Base-by-base conservation (phyloP, 1,140 invertebrate species). In the Leptopilina boulardi region DNA sequence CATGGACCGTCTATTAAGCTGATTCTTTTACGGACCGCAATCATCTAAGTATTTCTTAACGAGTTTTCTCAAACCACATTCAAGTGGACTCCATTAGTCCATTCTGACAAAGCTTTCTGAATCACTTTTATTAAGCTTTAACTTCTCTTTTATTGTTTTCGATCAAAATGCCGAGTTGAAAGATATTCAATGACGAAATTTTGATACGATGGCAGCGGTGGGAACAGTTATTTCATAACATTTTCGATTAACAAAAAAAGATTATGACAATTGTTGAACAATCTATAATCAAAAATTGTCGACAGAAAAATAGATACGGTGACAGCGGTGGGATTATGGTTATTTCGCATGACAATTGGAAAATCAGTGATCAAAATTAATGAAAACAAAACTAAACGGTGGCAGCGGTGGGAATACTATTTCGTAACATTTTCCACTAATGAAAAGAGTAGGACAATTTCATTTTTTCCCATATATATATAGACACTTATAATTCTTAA, bases 21-120 rank as follows among this genome's bases (percentile, higher is more conserved):
- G 85, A 88, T 88, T 90, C 88, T 87, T 86, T 87, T 79, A 85
- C 83, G 80, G 59, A 84, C 83, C 79, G 80, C 88, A 89, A 89
- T 91, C 84, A 87, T 88, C 87, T 86, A 87, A 91, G 86, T 88
- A 90, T 89, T 88, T 87, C 82, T 82, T 86, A 87, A 87, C 80
- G 81, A 77, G 75, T 71, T 72, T 38, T 77, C 75, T 72, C 71
- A 70, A 82, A 84, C 74, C 42, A 76, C 18, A 71, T 34, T 47
- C 77, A 77, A 83, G 79, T 81, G 82, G 77, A 81, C 75, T 66
- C 26, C 26, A 66, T 66, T 66, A 81, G 73, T 66, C 15, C 26
- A 66, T 66, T 66, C 26, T 26, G 23, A n/a, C 59, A 66, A 66
- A 23, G 59, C 59, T 66, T 66, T 66, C 59, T 34, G 10, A 66